A percentile compares a stretch with the other conserved stretches of the same genome.
Conservation (phyloP, 2,113 vertebrate species). For the Ammospiza nelsoni region DNA sequence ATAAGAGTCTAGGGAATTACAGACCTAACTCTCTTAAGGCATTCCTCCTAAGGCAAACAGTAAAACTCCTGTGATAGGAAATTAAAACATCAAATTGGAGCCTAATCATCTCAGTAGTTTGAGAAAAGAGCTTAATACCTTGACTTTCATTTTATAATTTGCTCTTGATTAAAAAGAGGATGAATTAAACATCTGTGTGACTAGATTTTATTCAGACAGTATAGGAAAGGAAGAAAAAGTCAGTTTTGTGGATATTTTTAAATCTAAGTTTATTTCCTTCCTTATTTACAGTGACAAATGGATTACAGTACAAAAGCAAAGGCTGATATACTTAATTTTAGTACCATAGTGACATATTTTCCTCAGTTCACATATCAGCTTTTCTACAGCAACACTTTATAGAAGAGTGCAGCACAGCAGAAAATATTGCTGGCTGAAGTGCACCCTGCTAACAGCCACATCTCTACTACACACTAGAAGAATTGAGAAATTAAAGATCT, state of each 20-base stretch:
- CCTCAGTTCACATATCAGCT: neutral
- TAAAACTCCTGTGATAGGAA: slow-evolving; percentile 8
- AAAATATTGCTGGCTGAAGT: neutral
- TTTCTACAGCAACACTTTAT: neutral
- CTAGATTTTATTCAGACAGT: slow-evolving; percentile 17
- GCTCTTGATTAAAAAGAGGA: slow-evolving; percentile 58
- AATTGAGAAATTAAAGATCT: neutral
- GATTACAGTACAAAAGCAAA: neutral
- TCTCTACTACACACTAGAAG: neutral
- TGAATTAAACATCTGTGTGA: slow-evolving; percentile 28
- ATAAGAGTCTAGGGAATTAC: neutral
- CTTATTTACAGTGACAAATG: slow-evolving; percentile 3
- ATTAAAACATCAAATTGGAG: slow-evolving; percentile 14
- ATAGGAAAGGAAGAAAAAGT: slow-evolving; percentile 12
- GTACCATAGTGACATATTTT: neutral
- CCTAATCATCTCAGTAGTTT: slow-evolving; percentile 7
- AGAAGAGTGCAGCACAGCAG: neutral
- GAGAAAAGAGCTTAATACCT: slow-evolving; percentile 3
- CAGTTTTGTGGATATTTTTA: neutral
- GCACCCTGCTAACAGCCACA: neutral
- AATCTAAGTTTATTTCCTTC: neutral
- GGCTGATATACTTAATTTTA: neutral
- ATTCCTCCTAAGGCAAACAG: neutral
- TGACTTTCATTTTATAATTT: slow-evolving; percentile 34
- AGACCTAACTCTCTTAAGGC: neutral